phyloP scores from a whole-genome alignment of 2,113 vertebrate species.

The Pionites leucogaster region DNA sequence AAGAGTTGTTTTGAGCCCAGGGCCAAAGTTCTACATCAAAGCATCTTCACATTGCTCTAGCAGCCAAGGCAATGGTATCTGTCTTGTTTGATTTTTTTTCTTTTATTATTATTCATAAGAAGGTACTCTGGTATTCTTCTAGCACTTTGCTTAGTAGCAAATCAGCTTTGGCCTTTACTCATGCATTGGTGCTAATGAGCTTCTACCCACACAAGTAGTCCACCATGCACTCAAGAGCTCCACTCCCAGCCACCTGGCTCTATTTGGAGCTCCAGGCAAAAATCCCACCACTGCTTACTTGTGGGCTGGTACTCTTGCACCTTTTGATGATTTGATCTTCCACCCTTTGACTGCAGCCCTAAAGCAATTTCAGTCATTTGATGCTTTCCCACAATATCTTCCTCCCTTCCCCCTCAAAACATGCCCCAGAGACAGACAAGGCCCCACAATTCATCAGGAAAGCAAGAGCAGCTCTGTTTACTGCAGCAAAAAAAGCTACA shows the following conservation, averaged over 20 bases:
- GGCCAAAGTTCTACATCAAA: not conserved
- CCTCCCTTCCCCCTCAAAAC: not conserved
- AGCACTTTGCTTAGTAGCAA: not conserved
- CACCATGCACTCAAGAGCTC: fast-evolving
- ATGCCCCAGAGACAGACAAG: not conserved
- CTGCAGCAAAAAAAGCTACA: not conserved
- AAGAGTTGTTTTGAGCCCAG: not conserved
- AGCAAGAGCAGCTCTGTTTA: not conserved
- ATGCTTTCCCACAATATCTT: constrained; percentile 26
- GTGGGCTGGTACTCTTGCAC: not conserved
- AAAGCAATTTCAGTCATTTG: constrained; percentile 19
- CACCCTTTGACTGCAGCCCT: constrained; percentile 33
- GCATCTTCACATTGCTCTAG: not conserved
- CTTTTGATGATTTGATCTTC: constrained; percentile 18
- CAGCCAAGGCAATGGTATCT: not conserved
- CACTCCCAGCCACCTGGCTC: not conserved
- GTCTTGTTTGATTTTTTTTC: not conserved
- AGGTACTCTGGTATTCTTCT: not conserved
- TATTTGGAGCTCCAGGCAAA: not conserved
- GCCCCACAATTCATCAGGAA: not conserved
- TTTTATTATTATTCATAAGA: not conserved
- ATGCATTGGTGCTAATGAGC: not conserved
- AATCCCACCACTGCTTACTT: not conserved
- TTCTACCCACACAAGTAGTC: not conserved
- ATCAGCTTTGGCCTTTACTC: not conserved